Percentiles rank a stretch among this genome's conserved stretches.
Evolutionary conservation across 2,113 vertebrate species (phyloP).

Genomic region (Gallinago media): DNA sequence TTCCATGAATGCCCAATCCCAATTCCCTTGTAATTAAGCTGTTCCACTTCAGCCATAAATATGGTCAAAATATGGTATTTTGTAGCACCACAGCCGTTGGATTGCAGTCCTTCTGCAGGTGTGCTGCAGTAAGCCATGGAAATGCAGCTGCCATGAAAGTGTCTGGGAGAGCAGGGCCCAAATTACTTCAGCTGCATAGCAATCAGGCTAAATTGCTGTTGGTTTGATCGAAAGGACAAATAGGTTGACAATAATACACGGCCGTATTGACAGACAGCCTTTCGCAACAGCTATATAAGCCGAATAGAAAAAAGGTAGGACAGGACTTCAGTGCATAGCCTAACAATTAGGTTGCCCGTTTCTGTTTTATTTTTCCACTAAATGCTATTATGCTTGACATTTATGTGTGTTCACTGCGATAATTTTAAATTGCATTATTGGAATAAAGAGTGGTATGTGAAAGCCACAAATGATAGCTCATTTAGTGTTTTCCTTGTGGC

Average conservation of each 20-base stretch:
- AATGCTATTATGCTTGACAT: slow-evolving; percentile 18
- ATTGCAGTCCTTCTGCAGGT: slow-evolving; percentile 48
- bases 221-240: slow-evolving; percentile 3
- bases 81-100: not conserved
- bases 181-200: slow-evolving; percentile 15
- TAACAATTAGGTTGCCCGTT: not conserved
- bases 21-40: not conserved
- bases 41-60: not conserved
- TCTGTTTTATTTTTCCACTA: slow-evolving; percentile 33
- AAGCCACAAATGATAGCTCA: not conserved
- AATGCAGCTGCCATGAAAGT: slow-evolving; percentile 44
- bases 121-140: slow-evolving; percentile 53
- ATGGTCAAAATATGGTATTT: not conserved
- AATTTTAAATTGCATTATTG: slow-evolving; percentile 26
- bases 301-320: not conserved
- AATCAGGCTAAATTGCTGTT: slow-evolving; percentile 22
- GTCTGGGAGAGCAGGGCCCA: not conserved
- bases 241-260: not conserved
- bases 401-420: not conserved
- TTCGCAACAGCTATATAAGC: not conserved
- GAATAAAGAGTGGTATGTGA: not conserved
- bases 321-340: not conserved
- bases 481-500: not conserved
- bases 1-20: not conserved
- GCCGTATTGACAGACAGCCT: not conserved